Base-by-base conservation (phyloP, 2,888 invertebrate genomes). In the Limnephilus auricula region DNA sequence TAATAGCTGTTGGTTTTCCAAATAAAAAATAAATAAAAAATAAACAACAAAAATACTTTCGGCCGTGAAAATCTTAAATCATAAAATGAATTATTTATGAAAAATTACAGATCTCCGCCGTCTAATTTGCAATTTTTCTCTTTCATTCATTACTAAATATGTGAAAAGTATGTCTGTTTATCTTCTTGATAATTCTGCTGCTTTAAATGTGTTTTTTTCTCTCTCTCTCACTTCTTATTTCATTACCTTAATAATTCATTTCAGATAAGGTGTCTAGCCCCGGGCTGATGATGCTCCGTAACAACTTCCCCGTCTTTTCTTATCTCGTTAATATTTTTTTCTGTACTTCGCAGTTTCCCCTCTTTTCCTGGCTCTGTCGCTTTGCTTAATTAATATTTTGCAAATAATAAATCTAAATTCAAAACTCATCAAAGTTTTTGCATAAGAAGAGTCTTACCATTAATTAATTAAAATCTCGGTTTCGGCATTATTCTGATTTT, bases 371-470 rank as follows among this genome's bases (percentile, higher is more conserved):
- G 10, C 4, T 82, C 31, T 34, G 31, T 82, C 34, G 31, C 34
- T 65, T 34, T 25, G 82, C 34, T 10, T 82, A 82, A 82, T 82
- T 82, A 82, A 82, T 37, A 37, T 82, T 82, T 34, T 25, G 34
- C 34, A 82, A 82, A 34, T 82, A 82, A 32, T 32, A n/a, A 34
- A 32, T 82, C 82, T 82, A 25, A 32, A 32, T 32, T 82, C 18
- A 82, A 82, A 82, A 82, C 82, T 82, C 82, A 82, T 82, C 82
- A 82, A 82, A 82, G 82, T 82, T 82, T 82, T 37, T 82, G 82
- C 32, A 82, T 82, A n/a, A 65, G 25, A 65, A 65, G 25, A 65
- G 65, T 65, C 25, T 65, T 65, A 65, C n/a, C 25, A 9, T 65
- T 65, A 65, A 65, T 65, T 25, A 65, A 65, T 65, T 65, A 65